These are phyloP conservation scores for Chrysolina haemoptera DNA, from an alignment of 2,888 invertebrate species.

Conservation along the genomic window DNA sequence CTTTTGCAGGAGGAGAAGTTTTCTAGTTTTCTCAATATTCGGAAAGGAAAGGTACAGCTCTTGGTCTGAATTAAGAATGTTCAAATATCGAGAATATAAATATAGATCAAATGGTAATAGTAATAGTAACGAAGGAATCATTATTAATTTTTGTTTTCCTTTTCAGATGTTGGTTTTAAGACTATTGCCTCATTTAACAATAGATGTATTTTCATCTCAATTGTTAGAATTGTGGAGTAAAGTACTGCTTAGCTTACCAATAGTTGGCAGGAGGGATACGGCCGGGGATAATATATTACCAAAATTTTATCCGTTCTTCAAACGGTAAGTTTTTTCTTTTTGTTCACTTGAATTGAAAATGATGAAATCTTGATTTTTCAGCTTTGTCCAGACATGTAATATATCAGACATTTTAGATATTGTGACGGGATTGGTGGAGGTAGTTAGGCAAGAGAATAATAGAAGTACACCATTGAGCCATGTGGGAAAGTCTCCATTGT, in stretches of 20 bases:
- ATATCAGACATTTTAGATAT: slow-evolving; percentile 66
- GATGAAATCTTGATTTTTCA: slow-evolving; percentile 49
- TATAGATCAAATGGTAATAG: no score
- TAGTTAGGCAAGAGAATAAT: slow-evolving; percentile 61
- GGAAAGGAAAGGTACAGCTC: slow-evolving; percentile 83
- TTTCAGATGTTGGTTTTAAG: slow-evolving; percentile 78
- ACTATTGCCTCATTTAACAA: slow-evolving; percentile 75
- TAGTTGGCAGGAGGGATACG: slow-evolving; percentile 75
- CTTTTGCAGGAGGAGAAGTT: slow-evolving; percentile 80
- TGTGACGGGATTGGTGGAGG: slow-evolving; percentile 63
- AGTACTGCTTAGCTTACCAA: slow-evolving; percentile 74
- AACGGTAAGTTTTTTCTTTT: slow-evolving; percentile 69
- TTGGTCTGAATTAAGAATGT: not conserved
- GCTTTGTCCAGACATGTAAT: slow-evolving; percentile 64
- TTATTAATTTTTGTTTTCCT: slow-evolving; percentile 22
- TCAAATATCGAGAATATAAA: no score
- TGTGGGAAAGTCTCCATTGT: slow-evolving; percentile 65
- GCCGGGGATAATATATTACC: slow-evolving; percentile 71
- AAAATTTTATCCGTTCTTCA: slow-evolving; percentile 74
- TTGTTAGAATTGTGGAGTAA: slow-evolving; percentile 75
- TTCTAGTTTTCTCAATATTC: slow-evolving; percentile 80
- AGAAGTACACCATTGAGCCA: slow-evolving; percentile 67
- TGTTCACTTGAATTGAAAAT: not conserved
- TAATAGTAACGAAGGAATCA: not conserved
- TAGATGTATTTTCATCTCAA: slow-evolving; percentile 70